Evolutionary conservation across 2,888 invertebrate species (phyloP).

Genomic region (Conus canariensis): DNA sequence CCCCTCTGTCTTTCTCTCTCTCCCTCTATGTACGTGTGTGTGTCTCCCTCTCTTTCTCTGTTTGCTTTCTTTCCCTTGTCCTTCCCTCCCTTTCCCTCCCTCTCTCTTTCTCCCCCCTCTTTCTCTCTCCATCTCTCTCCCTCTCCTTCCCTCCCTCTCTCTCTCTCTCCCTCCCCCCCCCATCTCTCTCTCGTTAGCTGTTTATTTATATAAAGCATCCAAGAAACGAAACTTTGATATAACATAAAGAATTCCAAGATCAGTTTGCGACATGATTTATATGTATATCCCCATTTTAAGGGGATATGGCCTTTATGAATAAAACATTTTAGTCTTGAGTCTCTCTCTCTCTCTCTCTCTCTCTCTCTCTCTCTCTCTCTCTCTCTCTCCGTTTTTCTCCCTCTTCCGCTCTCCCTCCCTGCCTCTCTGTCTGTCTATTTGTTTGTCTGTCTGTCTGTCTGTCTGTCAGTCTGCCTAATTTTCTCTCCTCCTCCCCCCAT

Average conservation of each 20-base stretch:
- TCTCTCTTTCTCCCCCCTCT: not conserved
- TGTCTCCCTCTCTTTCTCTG: not conserved
- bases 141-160: not conserved
- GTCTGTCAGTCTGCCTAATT: not conserved
- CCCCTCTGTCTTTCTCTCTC: too few relatives aligned
- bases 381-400: not conserved
- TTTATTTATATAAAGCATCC: too few relatives aligned
- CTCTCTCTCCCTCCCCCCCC: too few relatives aligned
- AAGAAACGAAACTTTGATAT: too few relatives aligned
- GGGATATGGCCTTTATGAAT: too few relatives aligned
- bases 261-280: too few relatives aligned
- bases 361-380: constrained; percentile 2
- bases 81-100: not conserved
- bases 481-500: too few relatives aligned
- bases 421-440: not conserved
- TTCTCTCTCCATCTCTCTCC: not conserved
- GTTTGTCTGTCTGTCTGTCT: not conserved
- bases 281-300: too few relatives aligned
- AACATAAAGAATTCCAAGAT: too few relatives aligned
- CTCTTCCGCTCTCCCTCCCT: not conserved
- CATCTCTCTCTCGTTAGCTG: too few relatives aligned
- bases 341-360: not conserved
- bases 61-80: not conserved
- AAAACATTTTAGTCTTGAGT: not conserved
- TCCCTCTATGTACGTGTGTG: too few relatives aligned